Percentiles rank a stretch among this genome's conserved stretches.
phyloP scores from a whole-genome alignment of 1,140 invertebrate genomes.

The Agrypnia vestita region DNA sequence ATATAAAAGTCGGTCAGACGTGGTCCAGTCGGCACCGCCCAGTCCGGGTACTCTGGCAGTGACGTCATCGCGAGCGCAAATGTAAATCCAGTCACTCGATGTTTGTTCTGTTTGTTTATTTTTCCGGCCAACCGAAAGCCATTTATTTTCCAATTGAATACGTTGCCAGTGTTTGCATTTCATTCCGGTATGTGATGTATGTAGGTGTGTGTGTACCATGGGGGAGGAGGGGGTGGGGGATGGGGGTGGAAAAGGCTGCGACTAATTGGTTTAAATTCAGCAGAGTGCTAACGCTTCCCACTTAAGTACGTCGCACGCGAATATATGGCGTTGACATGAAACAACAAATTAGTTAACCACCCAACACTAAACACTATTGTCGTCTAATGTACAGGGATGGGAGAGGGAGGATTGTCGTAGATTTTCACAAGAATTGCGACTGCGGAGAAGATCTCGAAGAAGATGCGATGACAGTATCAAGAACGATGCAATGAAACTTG shows the following conservation, averaged over 20 bases:
- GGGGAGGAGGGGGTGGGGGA: neutral
- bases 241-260: neutral
- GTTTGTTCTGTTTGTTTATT: slow-evolving; percentile 4
- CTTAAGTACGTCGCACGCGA: neutral
- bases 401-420: no score
- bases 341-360: no score
- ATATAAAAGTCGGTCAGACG: no score
- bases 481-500: no score
- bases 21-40: no score
- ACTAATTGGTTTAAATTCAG: neutral
- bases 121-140: slow-evolving; percentile 6
- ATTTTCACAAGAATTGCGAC: no score
- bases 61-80: slow-evolving; percentile 2
- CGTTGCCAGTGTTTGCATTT: neutral
- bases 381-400: no score
- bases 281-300: neutral
- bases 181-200: neutral
- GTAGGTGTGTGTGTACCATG: neutral
- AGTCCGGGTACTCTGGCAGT: neutral
- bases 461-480: no score
- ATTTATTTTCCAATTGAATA: slow-evolving; percentile 27
- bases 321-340: no score
- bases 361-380: no score
- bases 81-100: slow-evolving; percentile 5
- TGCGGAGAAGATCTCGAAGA: no score